phyloP scores from a whole-genome alignment of 2,888 invertebrate genomes.

The Teinopalpus imperialis region DNA sequence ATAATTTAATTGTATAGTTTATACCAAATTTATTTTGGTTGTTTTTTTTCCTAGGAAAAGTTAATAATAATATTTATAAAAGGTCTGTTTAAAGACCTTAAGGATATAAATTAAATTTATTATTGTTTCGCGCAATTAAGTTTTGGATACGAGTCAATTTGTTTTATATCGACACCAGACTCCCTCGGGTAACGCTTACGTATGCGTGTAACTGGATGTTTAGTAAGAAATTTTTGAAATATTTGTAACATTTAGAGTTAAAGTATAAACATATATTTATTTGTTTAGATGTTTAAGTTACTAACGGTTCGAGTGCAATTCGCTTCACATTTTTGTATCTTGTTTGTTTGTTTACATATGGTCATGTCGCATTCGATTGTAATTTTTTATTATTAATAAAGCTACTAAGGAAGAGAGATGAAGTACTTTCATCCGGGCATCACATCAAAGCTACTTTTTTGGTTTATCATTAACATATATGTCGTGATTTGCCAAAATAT shows the following conservation, averaged over 20 bases:
- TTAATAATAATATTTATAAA: constrained; percentile 46
- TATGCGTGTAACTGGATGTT: neutral
- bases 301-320: constrained; percentile 1
- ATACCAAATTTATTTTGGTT: constrained; percentile 57
- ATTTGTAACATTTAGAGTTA: constrained; percentile 5
- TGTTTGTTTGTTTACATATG: neutral
- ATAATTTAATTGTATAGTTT: constrained; percentile 41
- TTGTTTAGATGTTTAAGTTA: constrained; percentile 5
- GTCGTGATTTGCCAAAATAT: too few relatives aligned
- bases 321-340: constrained; percentile 1
- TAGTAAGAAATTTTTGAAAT: neutral
- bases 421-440: neutral
- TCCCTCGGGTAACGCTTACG: neutral
- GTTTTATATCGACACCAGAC: too few relatives aligned
- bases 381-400: constrained; percentile 11
- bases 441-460: too few relatives aligned
- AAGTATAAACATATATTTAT: constrained; percentile 12
- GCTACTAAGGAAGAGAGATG: neutral
- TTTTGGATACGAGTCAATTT: neutral
- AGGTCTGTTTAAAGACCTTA: constrained; percentile 68
- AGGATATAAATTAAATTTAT: constrained; percentile 35
- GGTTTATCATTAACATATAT: too few relatives aligned
- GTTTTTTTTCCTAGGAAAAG: constrained; percentile 65
- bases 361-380: neutral
- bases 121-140: constrained; percentile 26